Conservation (phyloP, 1,140 invertebrate genomes). For the Subanguina moxae region DNA sequence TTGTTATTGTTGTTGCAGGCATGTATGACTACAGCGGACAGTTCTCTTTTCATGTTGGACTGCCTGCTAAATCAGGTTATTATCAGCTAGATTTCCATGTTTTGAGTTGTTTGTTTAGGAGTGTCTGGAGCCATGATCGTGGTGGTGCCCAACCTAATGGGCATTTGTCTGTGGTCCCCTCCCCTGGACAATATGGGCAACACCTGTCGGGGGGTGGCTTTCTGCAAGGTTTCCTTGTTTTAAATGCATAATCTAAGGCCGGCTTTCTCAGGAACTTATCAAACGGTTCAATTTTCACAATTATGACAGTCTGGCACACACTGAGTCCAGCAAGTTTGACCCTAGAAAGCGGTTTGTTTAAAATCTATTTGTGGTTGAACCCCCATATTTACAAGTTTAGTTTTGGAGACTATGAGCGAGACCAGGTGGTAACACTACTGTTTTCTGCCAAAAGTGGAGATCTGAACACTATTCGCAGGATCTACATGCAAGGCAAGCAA, state of each 20-base stretch:
- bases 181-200: slow-evolving; percentile 81
- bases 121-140: slow-evolving; percentile 82
- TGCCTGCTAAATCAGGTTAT: slow-evolving; percentile 81
- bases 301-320: slow-evolving; percentile 80
- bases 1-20: slow-evolving; percentile 53
- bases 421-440: slow-evolving; percentile 81
- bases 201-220: slow-evolving; percentile 81
- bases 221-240: slow-evolving; percentile 67
- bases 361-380: too few relatives aligned
- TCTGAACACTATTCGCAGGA: slow-evolving; percentile 76
- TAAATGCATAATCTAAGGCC: neutral
- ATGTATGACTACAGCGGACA: slow-evolving; percentile 65
- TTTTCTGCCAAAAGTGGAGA: slow-evolving; percentile 91
- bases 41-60: slow-evolving; percentile 69
- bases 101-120: slow-evolving; percentile 61
- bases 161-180: slow-evolving; percentile 88
- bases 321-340: slow-evolving; percentile 68
- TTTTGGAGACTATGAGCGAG: slow-evolving; percentile 77
- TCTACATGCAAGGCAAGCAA: slow-evolving; percentile 35
- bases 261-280: slow-evolving; percentile 28
- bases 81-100: neutral
- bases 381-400: too few relatives aligned
- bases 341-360: slow-evolving; percentile 69
- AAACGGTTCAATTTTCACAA: slow-evolving; percentile 47
- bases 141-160: slow-evolving; percentile 93